Evolutionary conservation across 2,113 vertebrate genomes (phyloP), one percentile per base, ranked within the genome.

Genomic region (Tachysurus fulvidraco): DNA sequence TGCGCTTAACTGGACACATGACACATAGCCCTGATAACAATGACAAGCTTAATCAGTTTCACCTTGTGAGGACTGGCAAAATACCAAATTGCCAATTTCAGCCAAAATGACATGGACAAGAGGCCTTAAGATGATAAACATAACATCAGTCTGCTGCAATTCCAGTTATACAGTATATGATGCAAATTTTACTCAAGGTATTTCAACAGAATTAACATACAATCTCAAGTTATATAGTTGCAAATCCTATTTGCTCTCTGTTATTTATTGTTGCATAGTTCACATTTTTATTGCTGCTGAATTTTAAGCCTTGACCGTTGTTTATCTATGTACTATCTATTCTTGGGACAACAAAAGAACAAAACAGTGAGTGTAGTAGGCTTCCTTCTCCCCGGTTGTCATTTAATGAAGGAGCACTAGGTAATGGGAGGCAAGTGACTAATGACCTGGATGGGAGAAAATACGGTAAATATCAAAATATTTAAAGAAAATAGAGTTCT

Each of bases 21-120:
- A 55, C 54, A 73, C 59, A 65, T 64, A 64, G 12, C 11, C 23
- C 25, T 28, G 10, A 64, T n/a, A 64, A 64, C 60, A 64, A n/a
- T 64, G 28, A 13, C 1, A 65, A 36, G 28, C 65, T 67, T 13
- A 30, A 30, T 67, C 65, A 16, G 13, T 16, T 67, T 36, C 94
- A 94, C 94, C 93, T 95, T 95, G 94, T 92, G 92, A 36, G 92
- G 91, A 91, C 92, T 89, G 87, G 93, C 65, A 93, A 85, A 93
- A 94, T 93, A 95, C 94, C 93, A 95, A 90, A 89, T 86, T 94
- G 92, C 92, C 93, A 94, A 94, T 94, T 94, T 93, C 91, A 89
- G 87, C 90, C 82, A 92, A 91, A 88, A 90, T 74, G 73, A 90
- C 91, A 92, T 94, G 92, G 93, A 94, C 94, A 92, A 94, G 90